Conservation (phyloP, 2,113 vertebrate genomes). For the Otolemur garnettii region DNA sequence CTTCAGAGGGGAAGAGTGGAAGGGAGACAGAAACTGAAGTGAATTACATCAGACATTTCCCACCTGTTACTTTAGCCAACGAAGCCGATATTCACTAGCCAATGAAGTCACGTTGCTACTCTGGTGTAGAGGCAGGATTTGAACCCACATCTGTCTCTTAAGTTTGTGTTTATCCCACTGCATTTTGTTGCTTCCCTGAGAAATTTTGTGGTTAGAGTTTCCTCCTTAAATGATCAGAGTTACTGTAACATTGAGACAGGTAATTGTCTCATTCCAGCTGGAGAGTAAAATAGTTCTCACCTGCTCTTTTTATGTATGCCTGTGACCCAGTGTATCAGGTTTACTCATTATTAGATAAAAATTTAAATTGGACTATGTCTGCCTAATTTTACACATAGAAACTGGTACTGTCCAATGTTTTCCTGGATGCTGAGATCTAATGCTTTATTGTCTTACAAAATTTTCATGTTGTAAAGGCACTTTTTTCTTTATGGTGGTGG, state of each 20-base stretch:
- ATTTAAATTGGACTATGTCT: not conserved
- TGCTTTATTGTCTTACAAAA: not conserved
- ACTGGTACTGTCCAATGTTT: not conserved
- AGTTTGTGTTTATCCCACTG: not conserved
- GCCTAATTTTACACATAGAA: not conserved
- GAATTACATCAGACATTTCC: not conserved
- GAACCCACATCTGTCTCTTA: not conserved
- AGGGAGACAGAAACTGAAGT: not conserved
- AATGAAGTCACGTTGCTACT: not conserved
- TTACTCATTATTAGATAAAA: not conserved
- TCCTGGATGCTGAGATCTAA: not conserved
- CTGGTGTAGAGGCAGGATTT: not conserved
- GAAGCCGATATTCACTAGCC: not conserved
- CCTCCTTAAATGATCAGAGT: constrained; percentile 5
- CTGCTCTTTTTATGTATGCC: not conserved
- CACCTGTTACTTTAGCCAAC: not conserved
- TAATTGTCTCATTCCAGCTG: not conserved
- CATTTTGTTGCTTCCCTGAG: not conserved
- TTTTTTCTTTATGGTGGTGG: not conserved
- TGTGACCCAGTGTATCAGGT: not conserved
- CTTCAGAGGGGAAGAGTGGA: not conserved
- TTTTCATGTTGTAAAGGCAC: constrained; percentile 31
- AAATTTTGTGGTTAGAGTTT: not conserved
- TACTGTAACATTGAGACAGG: not conserved
- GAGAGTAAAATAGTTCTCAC: not conserved